Conservation (phyloP, 2,888 invertebrate species). For the Trissoscelio sp. region DNA sequence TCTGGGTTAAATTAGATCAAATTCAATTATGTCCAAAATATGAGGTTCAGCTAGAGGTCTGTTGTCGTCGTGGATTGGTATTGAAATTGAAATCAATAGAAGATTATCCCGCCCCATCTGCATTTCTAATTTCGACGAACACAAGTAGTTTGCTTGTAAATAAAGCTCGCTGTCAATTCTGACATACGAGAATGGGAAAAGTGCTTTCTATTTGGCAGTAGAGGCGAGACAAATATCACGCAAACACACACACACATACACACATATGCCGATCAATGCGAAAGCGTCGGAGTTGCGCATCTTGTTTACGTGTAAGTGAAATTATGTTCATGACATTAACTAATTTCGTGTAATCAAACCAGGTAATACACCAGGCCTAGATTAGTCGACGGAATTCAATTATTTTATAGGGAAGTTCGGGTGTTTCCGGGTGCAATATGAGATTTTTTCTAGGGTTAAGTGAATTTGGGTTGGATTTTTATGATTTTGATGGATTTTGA, state of each 20-base stretch:
- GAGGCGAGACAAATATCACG: slow-evolving; percentile 12
- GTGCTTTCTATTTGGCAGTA: neutral
- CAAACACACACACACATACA: too few species aligned
- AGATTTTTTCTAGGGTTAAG: too few species aligned
- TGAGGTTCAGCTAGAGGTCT: slow-evolving; percentile 14
- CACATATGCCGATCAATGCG: slow-evolving; percentile 36
- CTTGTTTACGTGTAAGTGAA: slow-evolving; percentile 35
- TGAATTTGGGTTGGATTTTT: too few species aligned
- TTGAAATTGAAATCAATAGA: slow-evolving; percentile 48
- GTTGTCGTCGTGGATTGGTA: slow-evolving; percentile 30
- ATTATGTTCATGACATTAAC: slow-evolving; percentile 42
- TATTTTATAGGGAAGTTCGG: slow-evolving; percentile 1
- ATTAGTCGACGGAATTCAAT: slow-evolving; percentile 38
- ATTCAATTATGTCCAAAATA: slow-evolving; percentile 45
- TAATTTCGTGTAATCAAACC: slow-evolving; percentile 44
- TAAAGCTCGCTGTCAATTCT: slow-evolving; percentile 7
- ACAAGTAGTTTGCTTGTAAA: slow-evolving; percentile 7
- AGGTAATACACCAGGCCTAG: slow-evolving; percentile 27
- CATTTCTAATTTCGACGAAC: slow-evolving; percentile 1
- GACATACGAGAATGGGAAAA: neutral
- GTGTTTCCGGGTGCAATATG: neutral
- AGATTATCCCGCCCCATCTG: slow-evolving; percentile 19
- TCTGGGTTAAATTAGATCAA: slow-evolving; percentile 29
- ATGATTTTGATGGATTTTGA: too few species aligned
- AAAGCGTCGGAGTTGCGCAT: neutral